phyloP scores from a whole-genome alignment of 2,113 vertebrate genomes.

The Lagenorhynchus albirostris region DNA sequence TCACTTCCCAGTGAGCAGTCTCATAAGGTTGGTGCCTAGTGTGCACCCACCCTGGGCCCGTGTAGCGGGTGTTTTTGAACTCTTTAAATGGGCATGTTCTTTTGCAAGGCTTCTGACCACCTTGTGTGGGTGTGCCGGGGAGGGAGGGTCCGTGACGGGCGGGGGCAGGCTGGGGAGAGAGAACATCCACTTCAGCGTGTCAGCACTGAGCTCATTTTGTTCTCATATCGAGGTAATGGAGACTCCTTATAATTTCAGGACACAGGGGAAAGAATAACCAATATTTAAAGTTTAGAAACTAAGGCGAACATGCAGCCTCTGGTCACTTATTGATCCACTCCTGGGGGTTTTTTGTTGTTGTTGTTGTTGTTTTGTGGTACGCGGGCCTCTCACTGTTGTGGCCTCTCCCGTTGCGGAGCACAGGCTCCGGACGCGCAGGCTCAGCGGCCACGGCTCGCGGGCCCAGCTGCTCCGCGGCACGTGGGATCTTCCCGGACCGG shows the following conservation, averaged over 20 bases:
- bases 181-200: accelerated
- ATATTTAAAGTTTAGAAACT: conserved; percentile 64
- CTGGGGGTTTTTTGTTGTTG: neutral
- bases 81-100: neutral
- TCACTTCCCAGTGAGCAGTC: neutral
- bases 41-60: neutral
- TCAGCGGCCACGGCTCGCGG: no score
- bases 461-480: no score
- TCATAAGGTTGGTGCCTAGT: no score
- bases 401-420: no score
- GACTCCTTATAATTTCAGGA: conserved; percentile 3
- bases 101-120: neutral
- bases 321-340: conserved; percentile 57
- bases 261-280: conserved; percentile 5
- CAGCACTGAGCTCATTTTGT: neutral
- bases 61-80: neutral
- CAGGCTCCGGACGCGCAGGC: no score
- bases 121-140: no score
- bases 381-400: no score
- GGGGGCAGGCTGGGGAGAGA: neutral
- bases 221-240: neutral
- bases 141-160: neutral
- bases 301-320: conserved; percentile 60
- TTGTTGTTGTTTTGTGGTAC: no score
- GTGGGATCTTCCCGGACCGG: no score